Evolutionary conservation across 2,797 vertebrate species (phyloP).

Genomic region (Sorex maritimensis): DNA sequence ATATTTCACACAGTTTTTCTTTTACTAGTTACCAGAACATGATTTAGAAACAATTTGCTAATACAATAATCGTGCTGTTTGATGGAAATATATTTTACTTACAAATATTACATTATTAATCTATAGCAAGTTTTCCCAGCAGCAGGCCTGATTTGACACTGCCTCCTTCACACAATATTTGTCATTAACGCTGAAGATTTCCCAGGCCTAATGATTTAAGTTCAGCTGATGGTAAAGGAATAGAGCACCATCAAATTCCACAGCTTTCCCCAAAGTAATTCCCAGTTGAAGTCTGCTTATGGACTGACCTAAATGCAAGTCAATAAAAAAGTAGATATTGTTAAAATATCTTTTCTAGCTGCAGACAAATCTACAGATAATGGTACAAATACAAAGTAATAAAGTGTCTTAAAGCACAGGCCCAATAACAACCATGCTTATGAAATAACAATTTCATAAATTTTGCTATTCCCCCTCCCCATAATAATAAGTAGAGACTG

Average conservation of each 20-base stretch:
- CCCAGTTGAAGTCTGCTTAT: slow-evolving; percentile 63
- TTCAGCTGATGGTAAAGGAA: slow-evolving; percentile 47
- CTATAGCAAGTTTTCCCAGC: slow-evolving; percentile 54
- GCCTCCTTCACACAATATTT: slow-evolving; percentile 61
- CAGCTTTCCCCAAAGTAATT: slow-evolving; percentile 66
- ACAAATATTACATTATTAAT: slow-evolving; percentile 67
- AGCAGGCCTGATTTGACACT: slow-evolving; percentile 42
- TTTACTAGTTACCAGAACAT: slow-evolving; percentile 54
- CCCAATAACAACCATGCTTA: slow-evolving; percentile 63
- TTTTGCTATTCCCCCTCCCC: not conserved
- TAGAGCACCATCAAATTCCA: slow-evolving; percentile 67
- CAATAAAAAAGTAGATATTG: slow-evolving; percentile 59
- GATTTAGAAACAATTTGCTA: slow-evolving; percentile 67
- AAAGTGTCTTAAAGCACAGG: slow-evolving; percentile 19
- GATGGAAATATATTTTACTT: slow-evolving; percentile 64
- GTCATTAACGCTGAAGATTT: slow-evolving; percentile 66
- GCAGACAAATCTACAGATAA: slow-evolving; percentile 65
- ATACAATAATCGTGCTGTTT: slow-evolving; percentile 54
- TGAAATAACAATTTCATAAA: slow-evolving; percentile 70
- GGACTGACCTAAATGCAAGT: slow-evolving; percentile 62
- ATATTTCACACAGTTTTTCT: slow-evolving; percentile 49
- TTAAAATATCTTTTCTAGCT: slow-evolving; percentile 72
- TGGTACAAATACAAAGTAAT: slow-evolving; percentile 74
- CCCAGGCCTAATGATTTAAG: slow-evolving; percentile 37
- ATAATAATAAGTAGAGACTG: slow-evolving; percentile 64